Evolutionary conservation across 37 sponge, comb jelly and placozoan species (phyloP), one percentile per base, ranked within the genome.

Genomic region (Geodia barretti): DNA sequence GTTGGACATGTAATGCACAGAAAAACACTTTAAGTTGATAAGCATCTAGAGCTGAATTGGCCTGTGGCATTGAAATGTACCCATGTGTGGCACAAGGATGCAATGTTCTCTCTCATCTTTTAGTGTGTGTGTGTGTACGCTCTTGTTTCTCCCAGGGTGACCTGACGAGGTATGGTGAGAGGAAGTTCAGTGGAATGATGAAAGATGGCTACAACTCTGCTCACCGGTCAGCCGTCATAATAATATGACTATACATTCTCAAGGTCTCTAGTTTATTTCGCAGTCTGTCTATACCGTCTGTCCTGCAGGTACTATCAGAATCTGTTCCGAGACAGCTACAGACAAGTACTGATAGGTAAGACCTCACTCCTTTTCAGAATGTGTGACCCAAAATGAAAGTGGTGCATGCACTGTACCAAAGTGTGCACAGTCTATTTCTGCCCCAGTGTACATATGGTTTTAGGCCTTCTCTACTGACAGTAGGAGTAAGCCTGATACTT

Each of bases 131-230:
- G n/a, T 47, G 14, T 47, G n/a, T n/a, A n/a, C n/a, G n/a, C n/a
- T n/a, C n/a, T 23, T 26, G 30, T 4, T 0, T 23, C 7, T 54
- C 82, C 1, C 14, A 97, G 95, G 98, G 99, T 40, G 99, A 99
- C 76, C 90, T 94, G 47, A 99, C 99, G 2, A 72, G 99, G 0
- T 92, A 97, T 64, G 99, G 99, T 7, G 95, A 99, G 74, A 71
- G 99, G 29, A 90, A 86, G 70, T 42, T 96, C 43, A 77, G 76
- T 34, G 97, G 99, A 0, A 75, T 95, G 84, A 87, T 99, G 92
- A 92, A 87, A 40, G 99, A 99, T 81, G 99, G 99, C 31, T 88
- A 92, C 76, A 92, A 92, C 81, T 99, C 99, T 68, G 97, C 98
- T 24, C 89, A 95, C 61, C 87, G 94, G 73, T 87, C 7, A 36